Evolutionary conservation across 2,113 vertebrate species (phyloP).

Genomic region (Halcyon senegalensis): DNA sequence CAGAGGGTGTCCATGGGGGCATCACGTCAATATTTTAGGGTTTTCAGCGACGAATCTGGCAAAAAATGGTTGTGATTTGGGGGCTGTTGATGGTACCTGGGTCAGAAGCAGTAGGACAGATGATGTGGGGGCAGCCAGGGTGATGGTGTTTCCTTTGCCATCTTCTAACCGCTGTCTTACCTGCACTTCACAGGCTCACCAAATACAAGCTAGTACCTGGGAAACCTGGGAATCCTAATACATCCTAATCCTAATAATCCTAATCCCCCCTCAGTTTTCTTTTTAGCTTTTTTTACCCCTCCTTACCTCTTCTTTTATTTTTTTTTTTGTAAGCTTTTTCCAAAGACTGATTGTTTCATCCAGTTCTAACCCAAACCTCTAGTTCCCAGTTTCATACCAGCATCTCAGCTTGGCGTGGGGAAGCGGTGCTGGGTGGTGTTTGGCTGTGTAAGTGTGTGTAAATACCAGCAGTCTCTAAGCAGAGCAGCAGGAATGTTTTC

Average conservation of each 20-base stretch:
- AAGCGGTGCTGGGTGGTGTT: not conserved
- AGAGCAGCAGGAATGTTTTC: constrained; percentile 29
- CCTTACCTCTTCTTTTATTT: not conserved
- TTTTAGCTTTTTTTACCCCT: not conserved
- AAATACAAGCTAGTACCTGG: not conserved
- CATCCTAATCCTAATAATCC: no score
- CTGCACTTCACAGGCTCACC: not conserved
- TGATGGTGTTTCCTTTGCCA: not conserved
- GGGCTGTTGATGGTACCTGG: not conserved
- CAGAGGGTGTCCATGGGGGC: not conserved
- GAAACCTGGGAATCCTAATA: not conserved
- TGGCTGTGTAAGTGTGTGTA: constrained; percentile 19
- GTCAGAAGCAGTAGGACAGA: not conserved
- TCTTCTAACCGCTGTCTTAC: not conserved
- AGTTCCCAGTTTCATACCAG: not conserved
- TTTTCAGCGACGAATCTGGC: not conserved
- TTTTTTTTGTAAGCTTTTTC: not conserved
- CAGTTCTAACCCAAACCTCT: not conserved
- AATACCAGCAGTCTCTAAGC: constrained; percentile 47
- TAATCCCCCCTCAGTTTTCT: not conserved
- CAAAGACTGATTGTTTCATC: not conserved
- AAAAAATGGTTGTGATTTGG: not conserved
- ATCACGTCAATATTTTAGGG: not conserved
- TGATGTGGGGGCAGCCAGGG: not conserved
- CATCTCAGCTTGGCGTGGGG: not conserved